Evolutionary conservation across 1,140 invertebrate genomes (phyloP).

Genomic region (Himalopsyche phryganea): DNA sequence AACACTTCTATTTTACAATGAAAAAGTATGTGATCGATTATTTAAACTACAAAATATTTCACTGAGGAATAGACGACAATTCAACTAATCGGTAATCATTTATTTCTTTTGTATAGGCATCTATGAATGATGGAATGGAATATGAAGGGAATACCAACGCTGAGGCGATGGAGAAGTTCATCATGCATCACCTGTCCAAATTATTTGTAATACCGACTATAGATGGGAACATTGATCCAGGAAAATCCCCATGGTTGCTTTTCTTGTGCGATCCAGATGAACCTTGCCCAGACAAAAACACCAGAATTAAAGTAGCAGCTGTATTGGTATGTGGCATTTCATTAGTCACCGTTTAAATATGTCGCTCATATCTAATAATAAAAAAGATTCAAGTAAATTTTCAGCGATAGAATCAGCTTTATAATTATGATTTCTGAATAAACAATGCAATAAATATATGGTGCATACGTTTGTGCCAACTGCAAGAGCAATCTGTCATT

Average conservation of each 20-base stretch:
- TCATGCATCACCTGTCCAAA: slow-evolving; percentile 43
- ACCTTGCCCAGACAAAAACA: slow-evolving; percentile 54
- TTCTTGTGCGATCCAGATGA: slow-evolving; percentile 50
- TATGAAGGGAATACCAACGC: slow-evolving; percentile 46
- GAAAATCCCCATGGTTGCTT: slow-evolving; percentile 40
- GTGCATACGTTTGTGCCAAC: too few relatives aligned
- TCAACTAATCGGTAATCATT: neutral
- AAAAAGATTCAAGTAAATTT: too few relatives aligned
- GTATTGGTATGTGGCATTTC: slow-evolving; percentile 54
- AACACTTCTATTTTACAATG: slow-evolving; percentile 48
- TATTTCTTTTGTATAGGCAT: slow-evolving; percentile 33
- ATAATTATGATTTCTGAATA: too few relatives aligned
- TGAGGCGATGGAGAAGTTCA: slow-evolving; percentile 48
- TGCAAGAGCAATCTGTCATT: too few relatives aligned
- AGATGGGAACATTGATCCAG: slow-evolving; percentile 38
- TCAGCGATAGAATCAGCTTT: too few relatives aligned
- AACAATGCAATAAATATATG: too few relatives aligned
- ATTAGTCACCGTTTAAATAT: too few relatives aligned
- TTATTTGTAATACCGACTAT: slow-evolving; percentile 38
- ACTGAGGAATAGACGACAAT: neutral
- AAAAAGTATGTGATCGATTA: slow-evolving; percentile 19
- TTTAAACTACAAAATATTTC: neutral
- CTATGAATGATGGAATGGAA: slow-evolving; percentile 41
- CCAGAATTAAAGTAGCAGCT: slow-evolving; percentile 59
- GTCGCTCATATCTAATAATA: too few relatives aligned